These are phyloP conservation scores for Rutilus rutilus DNA, from an alignment of 2,113 vertebrate species.

Conservation along the genomic window DNA sequence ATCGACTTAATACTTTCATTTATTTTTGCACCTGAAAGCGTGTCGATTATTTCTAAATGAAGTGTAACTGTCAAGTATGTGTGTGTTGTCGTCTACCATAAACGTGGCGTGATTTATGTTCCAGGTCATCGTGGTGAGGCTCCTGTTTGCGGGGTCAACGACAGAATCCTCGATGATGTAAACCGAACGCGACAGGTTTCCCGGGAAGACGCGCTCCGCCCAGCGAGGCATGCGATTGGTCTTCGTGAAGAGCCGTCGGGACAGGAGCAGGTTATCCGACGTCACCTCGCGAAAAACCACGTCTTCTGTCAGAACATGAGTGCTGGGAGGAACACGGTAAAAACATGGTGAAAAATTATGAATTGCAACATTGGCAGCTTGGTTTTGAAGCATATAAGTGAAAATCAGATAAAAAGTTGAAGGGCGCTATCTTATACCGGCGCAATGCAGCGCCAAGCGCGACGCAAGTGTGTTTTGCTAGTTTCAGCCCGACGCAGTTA, in stretches of 20 bases:
- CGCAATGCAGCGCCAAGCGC: too few relatives aligned
- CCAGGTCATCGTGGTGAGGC: slow-evolving; percentile 77
- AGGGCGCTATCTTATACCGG: too few relatives aligned
- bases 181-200: slow-evolving; percentile 74
- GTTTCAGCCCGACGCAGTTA: too few relatives aligned
- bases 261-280: slow-evolving; percentile 71
- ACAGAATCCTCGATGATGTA: slow-evolving; percentile 82
- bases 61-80: slow-evolving; percentile 39
- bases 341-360: too few relatives aligned
- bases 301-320: slow-evolving; percentile 82
- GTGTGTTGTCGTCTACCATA: slow-evolving; percentile 60
- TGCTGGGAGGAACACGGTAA: slow-evolving; percentile 60
- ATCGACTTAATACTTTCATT: not conserved
- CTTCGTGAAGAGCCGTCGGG: slow-evolving; percentile 80
- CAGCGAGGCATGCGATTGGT: slow-evolving; percentile 83
- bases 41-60: slow-evolving; percentile 42
- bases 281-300: slow-evolving; percentile 80
- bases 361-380: too few relatives aligned
- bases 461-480: too few relatives aligned
- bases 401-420: too few relatives aligned
- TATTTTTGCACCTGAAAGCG: slow-evolving; percentile 47
- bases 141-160: slow-evolving; percentile 72
- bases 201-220: slow-evolving; percentile 76
- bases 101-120: slow-evolving; percentile 75
- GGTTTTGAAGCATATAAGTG: too few relatives aligned